Percentiles rank a stretch among this genome's conserved stretches.
These are phyloP conservation scores for Apeira syringaria DNA, from an alignment of 2,888 invertebrate genomes.

Conservation along the genomic window DNA sequence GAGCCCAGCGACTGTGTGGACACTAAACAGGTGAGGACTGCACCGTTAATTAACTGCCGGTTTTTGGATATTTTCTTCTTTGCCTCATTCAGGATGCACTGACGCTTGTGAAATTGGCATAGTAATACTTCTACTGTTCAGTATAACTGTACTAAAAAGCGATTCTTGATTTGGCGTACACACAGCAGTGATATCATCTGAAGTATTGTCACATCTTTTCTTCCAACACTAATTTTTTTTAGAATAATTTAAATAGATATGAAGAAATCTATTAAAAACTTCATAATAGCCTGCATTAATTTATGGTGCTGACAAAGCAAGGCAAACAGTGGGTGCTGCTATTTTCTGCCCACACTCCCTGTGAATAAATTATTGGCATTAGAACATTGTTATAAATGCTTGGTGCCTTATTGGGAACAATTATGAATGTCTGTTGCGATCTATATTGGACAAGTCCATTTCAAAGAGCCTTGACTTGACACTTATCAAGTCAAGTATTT, in stretches of 20 bases:
- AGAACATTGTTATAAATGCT: slow-evolving; percentile 73
- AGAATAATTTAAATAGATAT: slow-evolving; percentile 1
- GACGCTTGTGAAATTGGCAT: slow-evolving; percentile 42
- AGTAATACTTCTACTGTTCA: slow-evolving; percentile 34
- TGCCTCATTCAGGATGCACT: slow-evolving; percentile 46
- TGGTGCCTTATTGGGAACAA: slow-evolving; percentile 58
- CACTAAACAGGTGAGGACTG: slow-evolving; percentile 85
- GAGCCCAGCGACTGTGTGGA: slow-evolving; percentile 85
- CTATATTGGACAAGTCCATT: slow-evolving; percentile 33
- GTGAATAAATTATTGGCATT: slow-evolving; percentile 76
- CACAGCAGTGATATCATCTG: not conserved
- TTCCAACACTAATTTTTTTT: not conserved
- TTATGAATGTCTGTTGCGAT: slow-evolving; percentile 49
- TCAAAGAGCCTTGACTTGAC: too few relatives aligned
- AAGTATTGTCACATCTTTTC: not conserved
- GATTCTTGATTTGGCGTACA: slow-evolving; percentile 14
- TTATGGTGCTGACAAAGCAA: slow-evolving; percentile 54
- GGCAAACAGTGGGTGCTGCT: slow-evolving; percentile 73
- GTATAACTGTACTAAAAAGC: slow-evolving; percentile 13
- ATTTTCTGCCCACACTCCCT: slow-evolving; percentile 68
- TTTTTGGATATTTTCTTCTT: slow-evolving; percentile 60
- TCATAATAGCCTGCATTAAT: slow-evolving; percentile 13
- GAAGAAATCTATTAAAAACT: slow-evolving; percentile 11
- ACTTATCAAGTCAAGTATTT: too few relatives aligned
- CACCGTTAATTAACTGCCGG: slow-evolving; percentile 63